These are phyloP conservation scores for Cyanocitta stelleri DNA, from an alignment of 2,113 vertebrate species.

Conservation along the genomic window DNA sequence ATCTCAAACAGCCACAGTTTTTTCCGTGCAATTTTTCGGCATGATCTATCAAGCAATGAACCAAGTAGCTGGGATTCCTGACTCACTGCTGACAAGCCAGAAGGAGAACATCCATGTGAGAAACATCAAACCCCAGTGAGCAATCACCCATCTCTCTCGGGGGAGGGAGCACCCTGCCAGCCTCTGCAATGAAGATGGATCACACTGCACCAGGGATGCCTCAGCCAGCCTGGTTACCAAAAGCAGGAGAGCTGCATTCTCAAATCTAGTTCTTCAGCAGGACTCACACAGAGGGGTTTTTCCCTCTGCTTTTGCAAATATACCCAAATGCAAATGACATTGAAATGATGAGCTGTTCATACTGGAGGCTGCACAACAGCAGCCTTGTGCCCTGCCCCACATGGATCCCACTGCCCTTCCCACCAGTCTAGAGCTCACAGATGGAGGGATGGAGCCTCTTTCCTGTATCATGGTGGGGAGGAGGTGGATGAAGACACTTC, in stretches of 20 bases:
- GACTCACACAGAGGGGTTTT: neutral
- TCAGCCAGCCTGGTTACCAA: fast-evolving
- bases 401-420: neutral
- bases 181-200: neutral
- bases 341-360: neutral
- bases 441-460: neutral
- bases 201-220: neutral
- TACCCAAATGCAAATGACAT: neutral
- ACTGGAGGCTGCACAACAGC: neutral
- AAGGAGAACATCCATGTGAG: neutral
- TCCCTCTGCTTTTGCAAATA: neutral
- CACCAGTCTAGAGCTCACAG: neutral
- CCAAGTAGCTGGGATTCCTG: neutral
- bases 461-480: neutral
- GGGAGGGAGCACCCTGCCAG: neutral
- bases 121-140: neutral
- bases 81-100: neutral
- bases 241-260: neutral
- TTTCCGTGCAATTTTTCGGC: neutral
- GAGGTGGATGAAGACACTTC: neutral
- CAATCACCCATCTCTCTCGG: neutral
- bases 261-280: neutral
- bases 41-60: neutral
- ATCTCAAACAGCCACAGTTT: neutral
- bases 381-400: neutral